Conservation (phyloP, 2,888 invertebrate genomes). For the Drymonia ruficornis region DNA sequence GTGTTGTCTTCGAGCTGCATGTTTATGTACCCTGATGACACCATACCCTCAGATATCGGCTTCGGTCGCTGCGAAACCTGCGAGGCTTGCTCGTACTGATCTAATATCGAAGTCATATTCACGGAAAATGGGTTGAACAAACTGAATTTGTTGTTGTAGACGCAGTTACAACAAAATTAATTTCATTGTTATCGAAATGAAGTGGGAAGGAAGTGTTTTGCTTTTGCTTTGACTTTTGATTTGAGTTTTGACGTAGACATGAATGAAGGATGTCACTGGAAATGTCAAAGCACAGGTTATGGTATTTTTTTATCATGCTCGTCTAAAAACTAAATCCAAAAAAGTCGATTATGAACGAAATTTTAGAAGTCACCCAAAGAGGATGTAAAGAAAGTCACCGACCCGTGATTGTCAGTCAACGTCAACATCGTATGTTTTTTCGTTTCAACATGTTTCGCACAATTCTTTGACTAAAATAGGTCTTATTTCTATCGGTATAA, state of each 20-base stretch:
- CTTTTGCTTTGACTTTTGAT: too few species aligned
- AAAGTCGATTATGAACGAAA: background rate
- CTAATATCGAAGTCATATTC: conserved; percentile 92
- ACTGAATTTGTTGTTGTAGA: background rate
- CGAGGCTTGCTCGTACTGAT: conserved; percentile 93
- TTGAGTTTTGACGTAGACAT: too few species aligned
- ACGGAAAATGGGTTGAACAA: conserved; percentile 21
- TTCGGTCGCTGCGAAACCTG: conserved; percentile 77
- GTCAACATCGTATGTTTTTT: background rate
- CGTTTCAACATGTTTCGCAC: too few species aligned
- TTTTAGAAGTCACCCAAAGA: background rate
- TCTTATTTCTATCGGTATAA: background rate
- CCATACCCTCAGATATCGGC: conserved; percentile 70
- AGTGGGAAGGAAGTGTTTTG: too few species aligned
- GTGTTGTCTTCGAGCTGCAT: conserved; percentile 88
- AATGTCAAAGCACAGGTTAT: too few species aligned
- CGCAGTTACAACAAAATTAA: too few species aligned
- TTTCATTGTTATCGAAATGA: too few species aligned
- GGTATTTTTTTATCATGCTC: too few species aligned
- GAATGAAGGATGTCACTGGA: too few species aligned
- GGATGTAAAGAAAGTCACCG: too few species aligned
- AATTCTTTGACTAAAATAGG: too few species aligned
- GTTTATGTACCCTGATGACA: conserved; percentile 81
- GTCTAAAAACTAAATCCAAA: too few species aligned
- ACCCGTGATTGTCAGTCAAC: background rate